Evolutionary conservation across 2,113 vertebrate genomes (phyloP).

Genomic region (Microcebus tavaratra): DNA sequence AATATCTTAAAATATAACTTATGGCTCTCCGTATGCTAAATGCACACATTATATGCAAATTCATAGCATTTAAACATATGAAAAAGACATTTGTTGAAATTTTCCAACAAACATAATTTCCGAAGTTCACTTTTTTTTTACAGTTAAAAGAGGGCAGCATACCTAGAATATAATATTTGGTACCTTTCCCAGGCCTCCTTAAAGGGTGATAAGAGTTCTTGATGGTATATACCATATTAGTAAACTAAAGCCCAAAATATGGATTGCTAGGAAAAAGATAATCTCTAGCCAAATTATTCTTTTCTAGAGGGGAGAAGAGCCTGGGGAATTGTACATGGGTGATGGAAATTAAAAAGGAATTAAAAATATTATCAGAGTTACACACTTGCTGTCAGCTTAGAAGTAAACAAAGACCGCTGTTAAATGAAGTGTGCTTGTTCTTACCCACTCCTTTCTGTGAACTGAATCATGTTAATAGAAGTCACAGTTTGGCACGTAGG

Average conservation of each 20-base stretch:
- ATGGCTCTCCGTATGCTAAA: neutral
- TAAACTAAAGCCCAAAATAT: neutral
- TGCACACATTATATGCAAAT: neutral
- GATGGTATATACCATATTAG: neutral
- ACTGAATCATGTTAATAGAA: neutral
- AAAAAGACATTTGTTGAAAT: neutral
- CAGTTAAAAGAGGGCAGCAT: neutral
- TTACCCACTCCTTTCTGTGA: neutral
- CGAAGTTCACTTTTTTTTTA: neutral
- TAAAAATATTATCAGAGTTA: constrained; percentile 7
- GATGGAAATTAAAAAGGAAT: constrained; percentile 45
- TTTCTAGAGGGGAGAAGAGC: neutral
- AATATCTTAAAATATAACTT: neutral
- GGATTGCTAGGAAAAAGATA: neutral
- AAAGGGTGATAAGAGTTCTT: constrained; percentile 12
- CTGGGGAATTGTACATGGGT: neutral
- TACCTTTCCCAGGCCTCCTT: neutral
- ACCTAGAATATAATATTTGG: neutral
- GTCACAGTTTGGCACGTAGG: neutral
- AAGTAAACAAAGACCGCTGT: neutral
- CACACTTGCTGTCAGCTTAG: neutral
- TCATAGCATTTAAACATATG: neutral
- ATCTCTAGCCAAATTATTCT: constrained; percentile 5
- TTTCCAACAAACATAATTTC: neutral
- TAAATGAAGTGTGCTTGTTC: neutral